phyloP scores from a whole-genome alignment of 2,113 vertebrate genomes.

The Aptenodytes forsteri region DNA sequence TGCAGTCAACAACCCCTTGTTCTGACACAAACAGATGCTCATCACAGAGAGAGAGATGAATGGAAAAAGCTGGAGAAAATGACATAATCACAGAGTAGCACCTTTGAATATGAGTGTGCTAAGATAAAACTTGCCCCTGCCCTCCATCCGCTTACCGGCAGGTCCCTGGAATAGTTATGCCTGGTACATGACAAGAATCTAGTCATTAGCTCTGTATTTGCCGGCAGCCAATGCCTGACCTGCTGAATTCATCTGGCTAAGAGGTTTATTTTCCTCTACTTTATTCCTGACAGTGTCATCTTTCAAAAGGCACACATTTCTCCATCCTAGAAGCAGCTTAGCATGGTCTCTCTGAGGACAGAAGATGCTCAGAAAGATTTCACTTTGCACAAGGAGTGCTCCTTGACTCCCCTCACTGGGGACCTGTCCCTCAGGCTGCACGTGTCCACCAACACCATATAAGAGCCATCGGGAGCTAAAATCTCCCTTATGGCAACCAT shows the following conservation, averaged over 20 bases:
- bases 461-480: not conserved
- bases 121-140: slow-evolving; percentile 20
- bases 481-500: not conserved
- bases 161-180: not conserved
- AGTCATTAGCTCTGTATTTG: slow-evolving; percentile 14
- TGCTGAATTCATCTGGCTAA: slow-evolving; percentile 5
- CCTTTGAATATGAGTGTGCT: slow-evolving; percentile 11
- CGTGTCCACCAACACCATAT: not conserved
- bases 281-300: not conserved
- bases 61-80: not conserved
- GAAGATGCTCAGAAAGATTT: not conserved
- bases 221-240: slow-evolving; percentile 1
- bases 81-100: slow-evolving; percentile 13
- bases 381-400: not conserved
- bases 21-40: slow-evolving; percentile 46
- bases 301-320: not conserved
- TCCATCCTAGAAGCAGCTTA: not conserved
- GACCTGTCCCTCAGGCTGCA: not conserved
- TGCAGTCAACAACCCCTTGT: slow-evolving; percentile 36
- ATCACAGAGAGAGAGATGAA: not conserved
- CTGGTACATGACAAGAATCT: not conserved
- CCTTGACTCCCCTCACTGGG: not conserved
- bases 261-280: slow-evolving; percentile 26
- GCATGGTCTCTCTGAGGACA: not conserved
- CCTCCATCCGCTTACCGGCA: not conserved